Base-by-base conservation (phyloP, 2,888 invertebrate species). In the Harmothoe impar region DNA sequence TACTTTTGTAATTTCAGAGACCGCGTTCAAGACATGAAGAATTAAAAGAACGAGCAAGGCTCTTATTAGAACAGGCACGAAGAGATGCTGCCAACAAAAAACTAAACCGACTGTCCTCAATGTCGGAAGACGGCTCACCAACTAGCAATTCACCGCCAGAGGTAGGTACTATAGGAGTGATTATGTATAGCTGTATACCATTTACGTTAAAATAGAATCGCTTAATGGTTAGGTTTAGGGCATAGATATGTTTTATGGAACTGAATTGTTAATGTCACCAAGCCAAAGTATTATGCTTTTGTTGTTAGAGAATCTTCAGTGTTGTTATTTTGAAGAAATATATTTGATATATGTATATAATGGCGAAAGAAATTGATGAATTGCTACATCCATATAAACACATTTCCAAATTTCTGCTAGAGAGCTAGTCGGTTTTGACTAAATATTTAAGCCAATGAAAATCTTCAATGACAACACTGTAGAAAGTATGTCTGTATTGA, bases 11-110 rank as follows among this genome's bases (percentile, higher is more conserved):
- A n/a, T 62, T 62, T 3, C 96, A 98, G 97, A 97, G 97, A 96
- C 96, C 97, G 95, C 96, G 97, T 94, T 97, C 97, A 93, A 97
- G 98, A 90, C 98, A 98, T 95, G 97, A 98, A 94, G 98, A 98
- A 96, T 96, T 98, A 94, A 97, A 98, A 95, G 98, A 98, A 96
- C 96, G 98, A 96, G 98, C 98, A 93, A 97, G 98, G 95, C 97
- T 97, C 95, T 97, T 98, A 95, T 96, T 98, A 93, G 98, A 98
- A 94, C 97, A 98, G 93, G 97, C 98, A 29, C 97, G 97, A 95
- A 96, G 97, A 89, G 97, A 97, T 93, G 97, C 97, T 94, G 94
- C 94, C 51, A 93, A 92, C 15, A 91, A 85, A 31, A 89, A 89
- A 77, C 52, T 86, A 25, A 86, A 86, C 31, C 52, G 86, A 23